phyloP scores from a whole-genome alignment of 2,888 invertebrate genomes.

The Nymphalis urticae region DNA sequence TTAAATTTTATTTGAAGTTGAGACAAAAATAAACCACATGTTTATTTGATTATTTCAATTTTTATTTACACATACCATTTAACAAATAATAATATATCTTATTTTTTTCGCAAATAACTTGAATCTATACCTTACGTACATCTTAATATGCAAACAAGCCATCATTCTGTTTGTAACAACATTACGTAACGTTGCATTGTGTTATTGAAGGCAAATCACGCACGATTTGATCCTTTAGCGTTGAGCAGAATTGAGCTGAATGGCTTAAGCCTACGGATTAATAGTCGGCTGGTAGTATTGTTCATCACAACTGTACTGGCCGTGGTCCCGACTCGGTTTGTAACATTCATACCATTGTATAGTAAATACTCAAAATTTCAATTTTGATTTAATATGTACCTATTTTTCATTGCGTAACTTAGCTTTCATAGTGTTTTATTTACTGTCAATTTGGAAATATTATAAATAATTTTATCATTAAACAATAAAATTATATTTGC shows the following conservation, averaged over 20 bases:
- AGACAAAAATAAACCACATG: no score
- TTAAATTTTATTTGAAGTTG: no score
- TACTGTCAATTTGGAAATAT: no score
- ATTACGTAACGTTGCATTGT: background rate
- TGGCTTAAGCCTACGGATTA: conserved; percentile 29
- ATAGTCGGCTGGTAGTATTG: conserved; percentile 14
- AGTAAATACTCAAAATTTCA: background rate
- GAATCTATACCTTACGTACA: background rate
- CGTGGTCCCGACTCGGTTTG: background rate
- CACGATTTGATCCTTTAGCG: conserved; percentile 37
- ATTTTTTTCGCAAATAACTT: no score
- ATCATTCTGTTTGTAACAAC: background rate
- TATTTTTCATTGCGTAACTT: no score
- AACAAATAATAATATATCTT: no score
- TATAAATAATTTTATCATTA: no score
- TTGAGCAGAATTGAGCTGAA: conserved; percentile 34
- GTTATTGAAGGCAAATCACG: conserved; percentile 37
- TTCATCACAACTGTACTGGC: background rate
- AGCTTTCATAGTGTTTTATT: no score
- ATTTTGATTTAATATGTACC: background rate
- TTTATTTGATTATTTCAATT: no score
- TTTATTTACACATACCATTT: no score
- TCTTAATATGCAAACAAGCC: background rate
- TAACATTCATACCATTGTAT: background rate
- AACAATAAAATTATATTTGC: no score